Percentiles rank a stretch among this genome's conserved stretches.
Conservation (phyloP, 2,797 vertebrate species). For the Lutjanus argentimaculatus region DNA sequence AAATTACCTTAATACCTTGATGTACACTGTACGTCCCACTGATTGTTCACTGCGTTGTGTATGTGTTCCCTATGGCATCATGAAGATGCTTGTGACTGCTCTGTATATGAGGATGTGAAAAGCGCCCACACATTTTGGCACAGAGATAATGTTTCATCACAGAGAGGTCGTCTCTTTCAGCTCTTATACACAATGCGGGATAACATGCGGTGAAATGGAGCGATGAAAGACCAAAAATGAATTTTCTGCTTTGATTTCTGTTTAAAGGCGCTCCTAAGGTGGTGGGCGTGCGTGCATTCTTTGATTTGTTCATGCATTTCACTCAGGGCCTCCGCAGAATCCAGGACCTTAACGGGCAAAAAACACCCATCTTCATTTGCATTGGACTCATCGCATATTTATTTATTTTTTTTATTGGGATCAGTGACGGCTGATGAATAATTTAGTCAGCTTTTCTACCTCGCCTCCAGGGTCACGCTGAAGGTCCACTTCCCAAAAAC, state of each 20-base stretch:
- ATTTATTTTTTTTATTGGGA: constrained; percentile 74
- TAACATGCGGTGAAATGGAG: constrained; percentile 49
- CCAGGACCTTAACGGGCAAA: constrained; percentile 27
- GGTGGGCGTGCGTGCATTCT: constrained; percentile 17
- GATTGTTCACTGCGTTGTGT: constrained; percentile 22
- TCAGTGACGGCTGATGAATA: constrained; percentile 83
- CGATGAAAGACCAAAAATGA: constrained; percentile 48
- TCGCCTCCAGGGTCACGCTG: constrained; percentile 76
- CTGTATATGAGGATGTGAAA: constrained; percentile 33
- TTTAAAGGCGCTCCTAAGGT: constrained; percentile 43
- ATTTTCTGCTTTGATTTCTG: constrained; percentile 65
- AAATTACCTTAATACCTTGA: not conserved
- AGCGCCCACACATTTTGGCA: constrained; percentile 52
- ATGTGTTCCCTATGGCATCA: constrained; percentile 12
- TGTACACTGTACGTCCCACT: constrained; percentile 3
- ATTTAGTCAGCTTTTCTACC: constrained; percentile 78
- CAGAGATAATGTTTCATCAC: constrained; percentile 58
- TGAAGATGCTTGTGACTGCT: constrained; percentile 24
- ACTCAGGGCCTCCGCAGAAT: constrained; percentile 15
- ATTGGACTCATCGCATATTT: constrained; percentile 76
- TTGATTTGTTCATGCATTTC: constrained; percentile 55
- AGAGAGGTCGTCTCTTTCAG: constrained; percentile 51
- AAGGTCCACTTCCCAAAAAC: constrained; percentile 80
- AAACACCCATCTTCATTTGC: constrained; percentile 64
- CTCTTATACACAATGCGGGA: constrained; percentile 45